A percentile compares a stretch with the other conserved stretches of the same genome.
These are phyloP conservation scores for Leucophenga varia DNA, from an alignment of 1,140 invertebrate genomes.

Conservation along the genomic window DNA sequence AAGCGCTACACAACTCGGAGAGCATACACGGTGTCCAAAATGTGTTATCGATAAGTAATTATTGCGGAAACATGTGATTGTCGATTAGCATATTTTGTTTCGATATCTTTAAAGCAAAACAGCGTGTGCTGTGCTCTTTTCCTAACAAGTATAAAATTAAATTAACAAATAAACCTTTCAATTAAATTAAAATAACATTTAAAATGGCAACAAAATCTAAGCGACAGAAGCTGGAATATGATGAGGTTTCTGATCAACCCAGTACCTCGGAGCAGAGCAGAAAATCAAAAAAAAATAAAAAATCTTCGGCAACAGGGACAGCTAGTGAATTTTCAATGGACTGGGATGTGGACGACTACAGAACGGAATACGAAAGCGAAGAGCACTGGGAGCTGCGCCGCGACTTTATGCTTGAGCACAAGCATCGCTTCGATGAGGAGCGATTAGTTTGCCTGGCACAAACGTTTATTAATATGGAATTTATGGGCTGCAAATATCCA, in stretches of 20 bases:
- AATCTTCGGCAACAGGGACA: slow-evolving; percentile 1
- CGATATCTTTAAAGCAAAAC: no score
- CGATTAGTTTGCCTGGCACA: slow-evolving; percentile 78
- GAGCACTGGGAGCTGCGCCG: slow-evolving; percentile 80
- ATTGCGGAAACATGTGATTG: no score
- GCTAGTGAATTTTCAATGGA: slow-evolving; percentile 25
- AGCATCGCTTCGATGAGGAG: slow-evolving; percentile 71
- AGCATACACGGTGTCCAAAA: not conserved
- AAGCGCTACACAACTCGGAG: slow-evolving; percentile 4
- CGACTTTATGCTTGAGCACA: slow-evolving; percentile 73
- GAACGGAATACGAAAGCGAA: slow-evolving; percentile 73
- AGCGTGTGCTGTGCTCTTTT: no score
- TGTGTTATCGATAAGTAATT: slow-evolving; percentile 18
- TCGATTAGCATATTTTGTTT: no score
- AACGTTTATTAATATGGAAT: slow-evolving; percentile 80
- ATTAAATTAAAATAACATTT: not conserved
- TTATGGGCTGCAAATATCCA: slow-evolving; percentile 84
- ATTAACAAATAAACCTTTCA: slow-evolving; percentile 3
- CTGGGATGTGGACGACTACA: slow-evolving; percentile 69
- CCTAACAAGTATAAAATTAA: no score
- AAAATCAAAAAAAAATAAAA: slow-evolving; percentile 14
- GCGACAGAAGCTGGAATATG: not conserved
- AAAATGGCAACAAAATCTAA: slow-evolving; percentile 29
- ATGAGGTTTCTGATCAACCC: not conserved
- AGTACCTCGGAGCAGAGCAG: slow-evolving; percentile 5